Evolutionary conservation across 2,113 vertebrate genomes (phyloP).

Genomic region (Arothron firmamentum): DNA sequence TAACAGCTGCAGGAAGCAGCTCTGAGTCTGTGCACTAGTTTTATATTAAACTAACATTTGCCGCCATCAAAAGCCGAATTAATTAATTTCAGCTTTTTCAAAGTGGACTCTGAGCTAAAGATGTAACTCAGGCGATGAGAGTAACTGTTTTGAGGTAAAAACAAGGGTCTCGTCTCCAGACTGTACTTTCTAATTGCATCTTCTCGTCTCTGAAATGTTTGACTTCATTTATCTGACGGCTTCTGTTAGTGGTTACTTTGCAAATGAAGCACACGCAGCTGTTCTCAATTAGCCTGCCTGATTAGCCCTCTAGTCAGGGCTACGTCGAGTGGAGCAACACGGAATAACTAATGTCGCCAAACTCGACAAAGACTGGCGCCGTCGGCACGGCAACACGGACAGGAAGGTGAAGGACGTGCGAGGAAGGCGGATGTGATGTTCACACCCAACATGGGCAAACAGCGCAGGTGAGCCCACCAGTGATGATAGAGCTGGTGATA

Average conservation of each 20-base stretch:
- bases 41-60: too few relatives aligned
- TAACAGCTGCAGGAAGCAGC: too few relatives aligned
- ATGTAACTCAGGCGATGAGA: too few relatives aligned
- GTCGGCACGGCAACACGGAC: background rate
- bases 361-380: background rate
- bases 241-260: background rate
- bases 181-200: background rate
- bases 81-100: too few relatives aligned
- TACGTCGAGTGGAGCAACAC: background rate
- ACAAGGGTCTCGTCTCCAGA: background rate
- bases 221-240: background rate
- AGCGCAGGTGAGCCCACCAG: background rate
- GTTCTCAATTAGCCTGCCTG: slow-evolving; percentile 9
- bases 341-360: slow-evolving; percentile 3
- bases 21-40: too few relatives aligned
- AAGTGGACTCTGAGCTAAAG: too few relatives aligned
- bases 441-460: background rate
- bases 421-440: background rate
- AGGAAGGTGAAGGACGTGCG: background rate
- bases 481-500: background rate
- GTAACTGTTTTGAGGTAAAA: too few relatives aligned
- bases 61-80: too few relatives aligned
- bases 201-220: background rate
- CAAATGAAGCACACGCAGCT: background rate
- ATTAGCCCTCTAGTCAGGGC: slow-evolving; percentile 7